These are phyloP conservation scores for Dicyrtoma fusca DNA, from an alignment of 2,888 invertebrate species.

Conservation along the genomic window DNA sequence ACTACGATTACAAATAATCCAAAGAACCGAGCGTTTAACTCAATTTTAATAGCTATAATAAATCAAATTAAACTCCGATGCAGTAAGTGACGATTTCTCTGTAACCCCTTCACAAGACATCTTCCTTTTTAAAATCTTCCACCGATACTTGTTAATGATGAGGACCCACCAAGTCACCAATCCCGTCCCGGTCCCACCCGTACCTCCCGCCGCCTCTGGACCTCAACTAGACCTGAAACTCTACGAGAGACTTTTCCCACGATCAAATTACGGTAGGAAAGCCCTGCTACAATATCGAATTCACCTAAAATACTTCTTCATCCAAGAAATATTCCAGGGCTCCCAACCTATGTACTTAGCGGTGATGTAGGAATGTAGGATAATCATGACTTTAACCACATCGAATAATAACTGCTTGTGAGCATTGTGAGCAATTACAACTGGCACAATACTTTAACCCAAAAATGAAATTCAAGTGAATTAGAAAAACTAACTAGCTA, in stretches of 20 bases:
- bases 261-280: constrained; percentile 11
- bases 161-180: background rate
- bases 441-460: background rate
- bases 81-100: background rate
- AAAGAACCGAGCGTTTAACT: no score
- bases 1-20: no score
- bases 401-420: no score
- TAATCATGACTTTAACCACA: no score
- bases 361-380: no score
- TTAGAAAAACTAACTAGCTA: no score
- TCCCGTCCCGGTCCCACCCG: constrained; percentile 36
- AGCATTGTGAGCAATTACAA: no score
- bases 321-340: constrained; percentile 7
- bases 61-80: background rate
- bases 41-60: no score
- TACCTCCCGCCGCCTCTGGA: constrained; percentile 21
- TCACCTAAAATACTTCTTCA: background rate
- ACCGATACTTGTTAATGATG: background rate
- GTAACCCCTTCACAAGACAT: background rate
- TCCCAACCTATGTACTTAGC: background rate
- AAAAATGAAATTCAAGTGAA: constrained; percentile 5
- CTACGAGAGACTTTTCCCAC: constrained; percentile 24
- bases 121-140: background rate
- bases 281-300: constrained; percentile 30
- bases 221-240: constrained; percentile 23